These are phyloP conservation scores for Tryphoninae sp. DNA, from an alignment of 2,888 invertebrate species.

Conservation along the genomic window DNA sequence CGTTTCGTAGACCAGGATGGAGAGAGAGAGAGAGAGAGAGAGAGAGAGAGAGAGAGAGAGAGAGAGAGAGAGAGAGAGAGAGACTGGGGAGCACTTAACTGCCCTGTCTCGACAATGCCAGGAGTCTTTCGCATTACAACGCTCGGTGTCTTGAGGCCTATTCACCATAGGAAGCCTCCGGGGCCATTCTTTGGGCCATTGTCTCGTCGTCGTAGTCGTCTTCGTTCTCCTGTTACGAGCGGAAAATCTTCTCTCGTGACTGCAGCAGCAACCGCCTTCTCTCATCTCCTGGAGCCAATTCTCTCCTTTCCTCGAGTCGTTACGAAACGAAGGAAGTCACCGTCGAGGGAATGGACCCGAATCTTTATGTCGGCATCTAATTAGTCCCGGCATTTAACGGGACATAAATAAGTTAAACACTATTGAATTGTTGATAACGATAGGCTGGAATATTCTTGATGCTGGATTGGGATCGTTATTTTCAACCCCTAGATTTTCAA, in stretches of 20 bases:
- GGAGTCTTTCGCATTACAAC: conserved; percentile 78
- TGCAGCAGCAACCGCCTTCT: conserved; percentile 68
- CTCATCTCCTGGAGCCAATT: conserved; percentile 52
- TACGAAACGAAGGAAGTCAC: conserved; percentile 67
- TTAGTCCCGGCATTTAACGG: conserved; percentile 78
- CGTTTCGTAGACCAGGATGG: conserved; percentile 73
- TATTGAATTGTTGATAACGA: conserved; percentile 75
- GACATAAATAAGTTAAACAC: conserved; percentile 76
- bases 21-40: no score
- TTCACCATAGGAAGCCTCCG: conserved; percentile 73
- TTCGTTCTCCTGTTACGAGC: conserved; percentile 73
- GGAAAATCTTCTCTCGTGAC: conserved; percentile 66
- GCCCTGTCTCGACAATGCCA: conserved; percentile 76
- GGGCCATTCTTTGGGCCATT: conserved; percentile 78
- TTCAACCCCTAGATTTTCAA: conserved; percentile 4
- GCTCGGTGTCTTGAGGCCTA: conserved; percentile 80
- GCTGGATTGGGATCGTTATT: conserved; percentile 3
- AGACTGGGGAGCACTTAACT: conserved; percentile 79
- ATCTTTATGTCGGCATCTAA: conserved; percentile 77
- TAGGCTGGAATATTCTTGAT: conserved; percentile 54
- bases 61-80: conserved; percentile 42
- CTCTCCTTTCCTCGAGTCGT: conserved; percentile 59
- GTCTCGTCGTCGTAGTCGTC: conserved; percentile 71
- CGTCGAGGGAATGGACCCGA: conserved; percentile 66
- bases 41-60: no score